Percentiles rank a stretch among this genome's conserved stretches.
Evolutionary conservation across 2,113 vertebrate genomes (phyloP).

Genomic region (Micromys minutus): DNA sequence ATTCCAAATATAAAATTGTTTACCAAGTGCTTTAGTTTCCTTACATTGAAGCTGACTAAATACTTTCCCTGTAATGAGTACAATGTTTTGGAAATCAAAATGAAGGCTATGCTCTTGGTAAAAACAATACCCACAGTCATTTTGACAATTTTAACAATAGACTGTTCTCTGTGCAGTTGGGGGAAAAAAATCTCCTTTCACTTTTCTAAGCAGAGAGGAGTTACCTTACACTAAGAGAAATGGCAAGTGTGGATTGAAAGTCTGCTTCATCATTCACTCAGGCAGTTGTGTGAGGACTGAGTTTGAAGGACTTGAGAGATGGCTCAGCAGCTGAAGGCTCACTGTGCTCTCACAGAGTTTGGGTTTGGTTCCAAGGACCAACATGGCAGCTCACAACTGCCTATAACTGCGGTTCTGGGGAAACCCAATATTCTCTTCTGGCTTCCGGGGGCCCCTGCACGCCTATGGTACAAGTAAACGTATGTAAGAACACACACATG

Average conservation of each 20-base stretch:
- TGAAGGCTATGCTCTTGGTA: slow-evolving; percentile 26
- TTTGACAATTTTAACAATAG: not conserved
- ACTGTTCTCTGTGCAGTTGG: not conserved
- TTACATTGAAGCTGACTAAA: not conserved
- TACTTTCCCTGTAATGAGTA: not conserved
- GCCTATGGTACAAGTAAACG: not conserved
- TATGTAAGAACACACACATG: not conserved
- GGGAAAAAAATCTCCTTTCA: not conserved
- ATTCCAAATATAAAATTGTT: slow-evolving; percentile 22
- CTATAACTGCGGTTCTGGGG: too few species aligned
- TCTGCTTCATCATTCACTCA: slow-evolving; percentile 44
- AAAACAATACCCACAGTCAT: slow-evolving; percentile 41
- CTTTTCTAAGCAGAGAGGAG: slow-evolving; percentile 31
- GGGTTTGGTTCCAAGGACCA: not conserved
- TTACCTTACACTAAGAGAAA: slow-evolving; percentile 7
- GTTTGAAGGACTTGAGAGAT: not conserved
- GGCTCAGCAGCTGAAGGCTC: not conserved
- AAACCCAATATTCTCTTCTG: not conserved
- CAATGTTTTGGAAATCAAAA: slow-evolving; percentile 27
- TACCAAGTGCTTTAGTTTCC: not conserved
- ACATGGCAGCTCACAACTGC: not conserved
- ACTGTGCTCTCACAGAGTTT: not conserved
- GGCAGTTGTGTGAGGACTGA: not conserved
- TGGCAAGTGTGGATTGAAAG: not conserved
- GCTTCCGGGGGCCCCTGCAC: not conserved